Conservation (phyloP, 2,888 invertebrate species). For the Acanthacorydalis orientalis region DNA sequence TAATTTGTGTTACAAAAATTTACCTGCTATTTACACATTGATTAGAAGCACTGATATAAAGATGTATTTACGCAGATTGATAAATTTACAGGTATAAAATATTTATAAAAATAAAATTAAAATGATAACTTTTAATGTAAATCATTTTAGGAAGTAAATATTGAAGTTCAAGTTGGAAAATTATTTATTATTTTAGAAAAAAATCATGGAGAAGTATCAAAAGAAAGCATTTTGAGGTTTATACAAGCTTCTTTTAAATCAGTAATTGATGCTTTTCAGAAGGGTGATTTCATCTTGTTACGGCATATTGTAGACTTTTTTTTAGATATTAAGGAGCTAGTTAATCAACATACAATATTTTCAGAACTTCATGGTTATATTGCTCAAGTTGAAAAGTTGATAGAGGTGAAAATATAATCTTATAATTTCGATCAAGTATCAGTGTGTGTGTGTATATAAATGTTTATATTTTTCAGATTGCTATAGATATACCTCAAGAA, state of each 20-base stretch:
- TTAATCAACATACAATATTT: slow-evolving; percentile 12
- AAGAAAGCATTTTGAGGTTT: slow-evolving; percentile 28
- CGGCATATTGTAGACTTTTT: slow-evolving; percentile 36
- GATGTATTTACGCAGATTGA: slow-evolving; percentile 41
- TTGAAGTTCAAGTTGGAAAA: slow-evolving; percentile 35
- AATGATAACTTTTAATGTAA: background rate
- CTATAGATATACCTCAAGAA: background rate
- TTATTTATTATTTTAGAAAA: slow-evolving; percentile 34
- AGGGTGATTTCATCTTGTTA: slow-evolving; percentile 27
- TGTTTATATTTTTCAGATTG: background rate
- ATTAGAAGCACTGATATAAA: slow-evolving; percentile 56
- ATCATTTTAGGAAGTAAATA: slow-evolving; percentile 21
- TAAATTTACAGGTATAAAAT: slow-evolving; percentile 36
- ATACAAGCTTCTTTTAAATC: slow-evolving; percentile 30
- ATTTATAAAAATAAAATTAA: background rate
- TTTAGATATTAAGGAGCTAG: slow-evolving; percentile 27
- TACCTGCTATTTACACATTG: slow-evolving; percentile 54
- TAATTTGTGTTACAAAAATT: slow-evolving; percentile 63
- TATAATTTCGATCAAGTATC: background rate
- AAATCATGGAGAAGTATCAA: slow-evolving; percentile 29
- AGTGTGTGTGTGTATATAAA: background rate
- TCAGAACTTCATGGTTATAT: slow-evolving; percentile 18
- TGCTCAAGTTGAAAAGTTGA: slow-evolving; percentile 22
- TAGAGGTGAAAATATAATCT: slow-evolving; percentile 17
- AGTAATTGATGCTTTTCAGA: slow-evolving; percentile 27